phyloP scores from a whole-genome alignment of 64 coral and sea anemone genomes.

The Montipora capricornis region DNA sequence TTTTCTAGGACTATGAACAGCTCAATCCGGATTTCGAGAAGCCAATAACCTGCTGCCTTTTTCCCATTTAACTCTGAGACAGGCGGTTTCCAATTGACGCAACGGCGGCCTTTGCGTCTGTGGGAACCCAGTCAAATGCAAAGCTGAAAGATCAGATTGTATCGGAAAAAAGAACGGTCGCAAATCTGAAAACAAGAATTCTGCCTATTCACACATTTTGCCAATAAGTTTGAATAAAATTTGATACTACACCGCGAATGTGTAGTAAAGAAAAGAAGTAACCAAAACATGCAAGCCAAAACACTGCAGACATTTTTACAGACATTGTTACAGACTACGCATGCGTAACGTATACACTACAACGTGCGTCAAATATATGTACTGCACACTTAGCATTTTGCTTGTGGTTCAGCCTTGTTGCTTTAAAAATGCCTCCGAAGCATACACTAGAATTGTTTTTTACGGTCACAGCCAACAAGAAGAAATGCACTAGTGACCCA shows the following conservation, averaged over 20 bases:
- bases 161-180: no score
- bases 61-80: not conserved
- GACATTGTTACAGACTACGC: not conserved
- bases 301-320: conserved; percentile 3
- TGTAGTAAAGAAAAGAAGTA: not conserved
- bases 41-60: not conserved
- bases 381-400: conserved; percentile 22
- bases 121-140: no score
- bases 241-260: not conserved
- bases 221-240: not conserved
- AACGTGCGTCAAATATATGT: not conserved
- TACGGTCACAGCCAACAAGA: conserved; percentile 46
- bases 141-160: no score
- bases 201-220: not conserved
- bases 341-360: not conserved
- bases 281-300: not conserved
- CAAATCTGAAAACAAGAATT: no score
- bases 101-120: no score
- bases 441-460: conserved; percentile 47
- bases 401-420: not conserved
- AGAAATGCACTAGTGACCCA: conserved; percentile 53
- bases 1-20: not conserved
- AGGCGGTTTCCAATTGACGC: no score
- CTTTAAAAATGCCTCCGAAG: conserved; percentile 45
- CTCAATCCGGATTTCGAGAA: not conserved